These are phyloP conservation scores for Melipona beecheii DNA, from an alignment of 2,888 invertebrate genomes.

Conservation along the genomic window DNA sequence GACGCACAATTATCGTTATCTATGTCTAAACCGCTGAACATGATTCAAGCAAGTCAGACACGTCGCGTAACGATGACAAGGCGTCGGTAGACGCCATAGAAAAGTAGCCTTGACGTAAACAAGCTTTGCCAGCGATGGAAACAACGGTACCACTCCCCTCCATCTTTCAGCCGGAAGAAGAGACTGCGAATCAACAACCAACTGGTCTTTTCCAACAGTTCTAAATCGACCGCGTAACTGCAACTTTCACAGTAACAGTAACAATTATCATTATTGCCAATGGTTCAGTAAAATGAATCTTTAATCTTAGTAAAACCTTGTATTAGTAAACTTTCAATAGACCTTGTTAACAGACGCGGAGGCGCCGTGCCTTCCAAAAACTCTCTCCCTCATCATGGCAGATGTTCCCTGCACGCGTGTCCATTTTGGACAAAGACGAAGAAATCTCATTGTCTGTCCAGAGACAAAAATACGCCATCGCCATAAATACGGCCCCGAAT, in stretches of 20 bases:
- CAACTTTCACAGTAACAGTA: neutral
- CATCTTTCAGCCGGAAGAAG: neutral
- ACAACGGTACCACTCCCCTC: conserved; percentile 60
- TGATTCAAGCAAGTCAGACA: neutral
- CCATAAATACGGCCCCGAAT: too few species aligned
- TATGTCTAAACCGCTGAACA: neutral
- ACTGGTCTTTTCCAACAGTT: neutral
- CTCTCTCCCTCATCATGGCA: too few species aligned
- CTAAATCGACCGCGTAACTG: neutral
- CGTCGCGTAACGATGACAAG: conserved; percentile 5
- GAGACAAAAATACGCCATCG: too few species aligned
- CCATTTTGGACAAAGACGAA: too few species aligned
- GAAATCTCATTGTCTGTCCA: too few species aligned
- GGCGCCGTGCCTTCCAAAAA: too few species aligned
- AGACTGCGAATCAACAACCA: neutral
- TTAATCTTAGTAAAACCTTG: too few species aligned
- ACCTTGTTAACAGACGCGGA: too few species aligned
- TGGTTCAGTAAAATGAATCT: neutral
- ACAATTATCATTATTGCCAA: neutral
- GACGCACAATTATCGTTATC: neutral
- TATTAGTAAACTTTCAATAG: too few species aligned
- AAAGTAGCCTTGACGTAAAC: conserved; percentile 70
- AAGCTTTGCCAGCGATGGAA: conserved; percentile 69
- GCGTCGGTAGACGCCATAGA: conserved; percentile 42
- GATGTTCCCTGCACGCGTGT: too few species aligned